phyloP scores from a whole-genome alignment of 2,888 invertebrate species.

The Cryptophagus acutangulus region DNA sequence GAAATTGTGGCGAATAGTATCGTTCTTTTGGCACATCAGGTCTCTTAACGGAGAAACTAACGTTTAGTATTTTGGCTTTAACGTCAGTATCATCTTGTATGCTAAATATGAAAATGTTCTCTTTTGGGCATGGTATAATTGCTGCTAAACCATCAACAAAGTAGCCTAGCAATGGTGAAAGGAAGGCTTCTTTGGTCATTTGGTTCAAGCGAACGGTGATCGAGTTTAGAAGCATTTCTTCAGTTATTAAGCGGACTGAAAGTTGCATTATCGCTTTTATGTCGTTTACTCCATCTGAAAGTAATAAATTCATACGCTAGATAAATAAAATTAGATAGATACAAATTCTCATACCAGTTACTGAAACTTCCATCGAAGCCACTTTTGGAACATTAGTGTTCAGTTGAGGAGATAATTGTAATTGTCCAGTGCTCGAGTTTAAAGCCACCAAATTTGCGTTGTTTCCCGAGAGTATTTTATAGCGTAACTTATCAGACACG shows the following conservation, averaged over 20 bases:
- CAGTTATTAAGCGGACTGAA: constrained; percentile 83
- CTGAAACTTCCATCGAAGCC: constrained; percentile 90
- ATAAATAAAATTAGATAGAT: constrained; percentile 1
- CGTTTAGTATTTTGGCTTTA: constrained; percentile 80
- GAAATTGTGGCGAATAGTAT: constrained; percentile 82
- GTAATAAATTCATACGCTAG: constrained; percentile 13
- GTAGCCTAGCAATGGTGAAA: constrained; percentile 81
- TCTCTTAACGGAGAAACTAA: constrained; percentile 84
- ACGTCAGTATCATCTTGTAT: constrained; percentile 91
- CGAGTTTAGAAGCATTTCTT: constrained; percentile 90
- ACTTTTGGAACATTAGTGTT: constrained; percentile 94
- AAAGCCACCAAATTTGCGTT: constrained; percentile 84
- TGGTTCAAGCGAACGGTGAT: constrained; percentile 89
- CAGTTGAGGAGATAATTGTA: constrained; percentile 84
- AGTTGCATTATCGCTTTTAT: constrained; percentile 90
- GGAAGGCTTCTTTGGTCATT: constrained; percentile 88
- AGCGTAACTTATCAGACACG: constrained; percentile 80
- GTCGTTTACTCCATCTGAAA: constrained; percentile 85
- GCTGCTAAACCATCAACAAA: constrained; percentile 88
- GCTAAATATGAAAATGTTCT: constrained; percentile 89
- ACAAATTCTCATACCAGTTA: constrained; percentile 56
- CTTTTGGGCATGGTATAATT: constrained; percentile 86
- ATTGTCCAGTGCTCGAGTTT: constrained; percentile 76
- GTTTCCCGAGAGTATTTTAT: constrained; percentile 84
- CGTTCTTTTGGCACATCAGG: constrained; percentile 74